Evolutionary conservation across 2,888 invertebrate genomes (phyloP).

Genomic region (Xiphydria camelus): DNA sequence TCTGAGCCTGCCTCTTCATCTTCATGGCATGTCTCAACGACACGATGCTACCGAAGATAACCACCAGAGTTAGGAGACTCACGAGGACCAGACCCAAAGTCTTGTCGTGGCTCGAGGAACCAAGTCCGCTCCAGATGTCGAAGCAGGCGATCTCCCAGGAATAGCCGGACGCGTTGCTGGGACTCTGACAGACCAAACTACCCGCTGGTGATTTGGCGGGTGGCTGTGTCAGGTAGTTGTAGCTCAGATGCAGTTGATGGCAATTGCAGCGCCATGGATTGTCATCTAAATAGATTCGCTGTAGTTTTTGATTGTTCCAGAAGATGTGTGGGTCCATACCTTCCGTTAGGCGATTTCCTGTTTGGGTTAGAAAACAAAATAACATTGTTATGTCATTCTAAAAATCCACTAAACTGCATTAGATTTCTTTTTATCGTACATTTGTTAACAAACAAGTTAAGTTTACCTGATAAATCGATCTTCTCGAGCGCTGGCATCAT

Average conservation of each 20-base stretch:
- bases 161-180: conserved; percentile 65
- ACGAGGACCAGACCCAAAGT: conserved; percentile 46
- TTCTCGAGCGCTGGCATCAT: conserved; percentile 65
- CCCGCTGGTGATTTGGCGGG: conserved; percentile 62
- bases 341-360: conserved; percentile 71
- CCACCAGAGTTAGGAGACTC: conserved; percentile 52
- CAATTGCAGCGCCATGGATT: conserved; percentile 82
- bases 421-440: no score
- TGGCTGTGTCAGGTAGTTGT: conserved; percentile 63
- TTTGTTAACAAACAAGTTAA: neutral
- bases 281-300: conserved; percentile 67
- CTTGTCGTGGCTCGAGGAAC: conserved; percentile 22
- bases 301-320: conserved; percentile 63
- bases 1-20: conserved; percentile 60
- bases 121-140: conserved; percentile 62
- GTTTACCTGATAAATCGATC: conserved; percentile 63
- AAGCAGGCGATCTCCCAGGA: conserved; percentile 73
- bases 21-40: conserved; percentile 63
- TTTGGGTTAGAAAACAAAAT: neutral
- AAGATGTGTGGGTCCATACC: conserved; percentile 66
- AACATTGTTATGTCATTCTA: no score
- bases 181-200: conserved; percentile 69
- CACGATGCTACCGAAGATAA: conserved; percentile 62
- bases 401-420: no score
- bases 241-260: conserved; percentile 65